A percentile compares a stretch with the other conserved stretches of the same genome.
Evolutionary conservation across 37 sponge, comb jelly and placozoan genomes (phyloP).

Genomic region (Hexactinellida sp.): DNA sequence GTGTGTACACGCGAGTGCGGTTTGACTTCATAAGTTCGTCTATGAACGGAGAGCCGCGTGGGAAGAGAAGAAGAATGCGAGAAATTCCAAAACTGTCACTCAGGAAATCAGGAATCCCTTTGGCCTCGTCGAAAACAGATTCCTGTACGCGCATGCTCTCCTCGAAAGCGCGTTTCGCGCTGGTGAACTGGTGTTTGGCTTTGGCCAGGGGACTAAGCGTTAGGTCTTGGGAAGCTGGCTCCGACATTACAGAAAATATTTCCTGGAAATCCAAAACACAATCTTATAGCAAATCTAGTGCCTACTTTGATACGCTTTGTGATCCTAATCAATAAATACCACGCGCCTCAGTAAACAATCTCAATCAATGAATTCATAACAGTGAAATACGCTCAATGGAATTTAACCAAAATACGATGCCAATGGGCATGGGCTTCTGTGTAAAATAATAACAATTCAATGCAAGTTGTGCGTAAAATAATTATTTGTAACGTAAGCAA

Average conservation of each 20-base stretch:
- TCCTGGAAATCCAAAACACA: background rate
- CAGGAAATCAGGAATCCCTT: background rate
- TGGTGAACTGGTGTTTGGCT: background rate
- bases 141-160: background rate
- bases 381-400: background rate
- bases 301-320: background rate
- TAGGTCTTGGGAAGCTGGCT: background rate
- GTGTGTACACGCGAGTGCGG: background rate
- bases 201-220: background rate
- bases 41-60: background rate
- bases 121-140: background rate
- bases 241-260: background rate
- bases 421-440: no score
- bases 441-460: no score
- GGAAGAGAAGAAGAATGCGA: background rate
- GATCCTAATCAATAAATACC: background rate
- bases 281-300: background rate
- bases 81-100: slow-evolving; percentile 5
- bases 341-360: slow-evolving; percentile 8
- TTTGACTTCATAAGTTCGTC: slow-evolving; percentile 9
- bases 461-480: no score
- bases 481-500: no score
- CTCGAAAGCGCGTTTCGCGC: background rate
- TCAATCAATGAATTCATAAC: background rate
- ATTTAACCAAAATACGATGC: no score